Conservation (phyloP, 2,113 vertebrate genomes). For the Tragelaphus strepsiceros region DNA sequence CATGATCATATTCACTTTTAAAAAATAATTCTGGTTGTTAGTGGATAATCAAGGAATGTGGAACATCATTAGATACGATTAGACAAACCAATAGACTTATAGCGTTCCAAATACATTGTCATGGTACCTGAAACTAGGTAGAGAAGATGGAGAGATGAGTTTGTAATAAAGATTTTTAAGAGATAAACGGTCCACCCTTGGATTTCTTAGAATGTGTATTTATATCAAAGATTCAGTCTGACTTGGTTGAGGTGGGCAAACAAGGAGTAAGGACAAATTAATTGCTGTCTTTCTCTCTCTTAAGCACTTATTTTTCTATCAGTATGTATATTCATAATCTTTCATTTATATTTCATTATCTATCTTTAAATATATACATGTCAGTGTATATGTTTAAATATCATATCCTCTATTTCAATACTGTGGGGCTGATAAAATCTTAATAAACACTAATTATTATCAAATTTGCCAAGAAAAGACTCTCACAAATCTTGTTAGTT, state of each 20-base stretch:
- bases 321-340: background rate
- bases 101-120: background rate
- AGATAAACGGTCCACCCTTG: background rate
- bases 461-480: conserved; percentile 68
- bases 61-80: background rate
- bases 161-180: background rate
- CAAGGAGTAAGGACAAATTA: background rate
- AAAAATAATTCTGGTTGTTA: background rate
- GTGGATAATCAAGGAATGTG: background rate
- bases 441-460: conserved; percentile 66
- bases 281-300: background rate
- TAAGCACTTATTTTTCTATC: background rate
- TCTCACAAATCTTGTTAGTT: conserved; percentile 53
- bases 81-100: background rate
- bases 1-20: background rate
- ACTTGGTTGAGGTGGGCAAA: background rate
- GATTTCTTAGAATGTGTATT: background rate
- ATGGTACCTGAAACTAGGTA: background rate
- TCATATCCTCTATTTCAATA: conserved; percentile 25
- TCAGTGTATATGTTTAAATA: conserved; percentile 40
- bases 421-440: conserved; percentile 53
- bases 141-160: background rate
- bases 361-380: background rate
- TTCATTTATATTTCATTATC: background rate
- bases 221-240: background rate